Base-by-base conservation (phyloP, 2,888 invertebrate genomes). In the Cataglyphis rosenhaueri region DNA sequence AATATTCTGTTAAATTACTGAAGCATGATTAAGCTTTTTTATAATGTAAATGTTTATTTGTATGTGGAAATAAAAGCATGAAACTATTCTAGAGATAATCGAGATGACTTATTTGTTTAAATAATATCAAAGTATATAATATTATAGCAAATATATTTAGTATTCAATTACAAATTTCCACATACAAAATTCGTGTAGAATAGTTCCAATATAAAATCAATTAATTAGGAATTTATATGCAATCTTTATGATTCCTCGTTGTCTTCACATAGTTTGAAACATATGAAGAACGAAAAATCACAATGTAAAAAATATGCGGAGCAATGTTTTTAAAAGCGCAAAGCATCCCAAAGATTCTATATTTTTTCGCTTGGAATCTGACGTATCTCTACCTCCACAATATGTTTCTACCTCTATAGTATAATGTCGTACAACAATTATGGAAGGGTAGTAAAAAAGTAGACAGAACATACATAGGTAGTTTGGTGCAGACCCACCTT, bases 401-500 rank as follows among this genome's bases (percentile, higher is more conserved):
- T 82, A 41, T 86, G 86, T 88, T 91, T 91, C 91, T 91, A 91
- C 90, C 89, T 89, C 90, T 89, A 89, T 88, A n/a, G 61, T 81
- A 86, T 88, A 90, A 79, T 87, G 86, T 90, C 71, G 84, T 86
- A 90, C 90, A 86, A 90, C 87, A 89, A 86, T 90, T 86, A 90
- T 85, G 87, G 90, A 91, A 91, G 87, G 91, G 87, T 91, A 91
- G 87, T 92, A 92, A 92, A 92, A 93, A 93, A 94, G 92, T 93
- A 93, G 94, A 94, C 94, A 93, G 93, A 94, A 94, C 94, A 94
- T 94, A 94, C 94, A 94, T 94, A 94, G 94, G 93, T 94, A 94
- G 94, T 94, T 94, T 94, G 94, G 94, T 94, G 94, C 93, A 94
- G 95, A 96, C 96, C 96, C 97, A 98, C 98, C 98, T 98, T 98